Evolutionary conservation across 2,888 invertebrate genomes (phyloP).

Genomic region (Oligia fasciuncula): DNA sequence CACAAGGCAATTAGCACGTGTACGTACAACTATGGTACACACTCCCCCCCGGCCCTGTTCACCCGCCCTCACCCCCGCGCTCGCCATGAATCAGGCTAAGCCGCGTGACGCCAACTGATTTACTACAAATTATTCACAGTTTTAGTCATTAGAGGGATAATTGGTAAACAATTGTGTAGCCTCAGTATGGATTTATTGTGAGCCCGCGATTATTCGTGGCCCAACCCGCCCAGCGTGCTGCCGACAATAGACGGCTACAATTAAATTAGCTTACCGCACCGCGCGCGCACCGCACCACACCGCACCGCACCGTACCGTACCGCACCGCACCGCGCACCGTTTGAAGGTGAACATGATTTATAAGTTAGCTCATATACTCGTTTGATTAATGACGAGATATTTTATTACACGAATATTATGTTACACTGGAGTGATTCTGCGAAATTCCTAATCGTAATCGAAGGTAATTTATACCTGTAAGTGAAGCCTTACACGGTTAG

Average conservation of each 20-base stretch:
- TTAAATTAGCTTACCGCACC: conserved; percentile 31
- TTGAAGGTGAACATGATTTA: conserved; percentile 44
- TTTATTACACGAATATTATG: conserved; percentile 42
- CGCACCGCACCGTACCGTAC: not conserved
- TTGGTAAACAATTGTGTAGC: conserved; percentile 64
- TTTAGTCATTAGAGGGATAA: conserved; percentile 65
- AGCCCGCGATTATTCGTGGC: conserved; percentile 54
- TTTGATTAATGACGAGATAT: conserved; percentile 50
- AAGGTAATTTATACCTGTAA: conserved; percentile 12
- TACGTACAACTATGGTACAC: conserved; percentile 50
- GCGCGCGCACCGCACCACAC: not conserved
- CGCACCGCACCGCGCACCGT: conserved; percentile 2
- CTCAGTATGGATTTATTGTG: conserved; percentile 61
- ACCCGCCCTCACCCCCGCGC: not conserved
- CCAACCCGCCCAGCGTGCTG: not conserved
- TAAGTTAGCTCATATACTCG: conserved; percentile 35
- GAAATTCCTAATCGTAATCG: conserved; percentile 33
- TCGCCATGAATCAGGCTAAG: conserved; percentile 54
- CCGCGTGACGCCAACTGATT: conserved; percentile 59
- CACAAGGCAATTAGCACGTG: conserved; percentile 64
- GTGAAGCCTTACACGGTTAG: conserved; percentile 8
- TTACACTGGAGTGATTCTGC: conserved; percentile 32
- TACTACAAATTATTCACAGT: conserved; percentile 66
- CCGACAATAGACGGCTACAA: conserved; percentile 26
- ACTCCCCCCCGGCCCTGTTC: not conserved